A percentile compares a stretch with the other conserved stretches of the same genome.
phyloP scores from a whole-genome alignment of 2,888 invertebrate genomes.

The Dasysyrphus tricinctus region DNA sequence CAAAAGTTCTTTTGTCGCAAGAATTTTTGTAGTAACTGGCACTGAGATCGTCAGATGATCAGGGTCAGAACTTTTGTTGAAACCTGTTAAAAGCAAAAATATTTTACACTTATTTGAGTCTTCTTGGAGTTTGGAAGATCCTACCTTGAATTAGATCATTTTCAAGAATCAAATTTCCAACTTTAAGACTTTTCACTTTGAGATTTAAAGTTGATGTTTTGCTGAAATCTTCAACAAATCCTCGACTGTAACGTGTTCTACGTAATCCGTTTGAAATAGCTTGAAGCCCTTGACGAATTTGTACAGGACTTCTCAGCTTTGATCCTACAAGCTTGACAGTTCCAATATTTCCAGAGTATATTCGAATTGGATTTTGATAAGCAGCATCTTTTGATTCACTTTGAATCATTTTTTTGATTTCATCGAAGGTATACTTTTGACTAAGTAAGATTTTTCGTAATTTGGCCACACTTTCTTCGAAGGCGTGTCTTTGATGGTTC shows the following conservation, averaged over 20 bases:
- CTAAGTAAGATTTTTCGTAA: conserved; percentile 78
- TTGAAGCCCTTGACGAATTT: conserved; percentile 77
- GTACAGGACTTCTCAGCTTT: conserved; percentile 78
- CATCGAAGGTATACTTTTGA: conserved; percentile 77
- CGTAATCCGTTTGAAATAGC: conserved; percentile 74
- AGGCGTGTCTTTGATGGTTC: conserved; percentile 79
- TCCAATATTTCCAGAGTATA: conserved; percentile 76
- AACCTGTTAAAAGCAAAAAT: conserved; percentile 70
- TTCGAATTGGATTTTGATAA: conserved; percentile 66
- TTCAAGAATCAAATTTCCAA: conserved; percentile 79
- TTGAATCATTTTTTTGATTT: conserved; percentile 75
- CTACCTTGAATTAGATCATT: conserved; percentile 79
- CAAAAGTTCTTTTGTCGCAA: conserved; percentile 77
- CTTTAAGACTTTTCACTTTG: conserved; percentile 77
- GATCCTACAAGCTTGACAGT: conserved; percentile 76
- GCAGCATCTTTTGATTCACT: conserved; percentile 57
- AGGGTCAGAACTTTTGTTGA: conserved; percentile 71
- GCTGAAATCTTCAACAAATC: conserved; percentile 22
- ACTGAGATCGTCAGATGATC: conserved; percentile 74
- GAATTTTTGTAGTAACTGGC: conserved; percentile 75
- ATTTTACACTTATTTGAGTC: too few species aligned
- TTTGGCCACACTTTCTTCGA: conserved; percentile 78
- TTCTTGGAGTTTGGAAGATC: background rate
- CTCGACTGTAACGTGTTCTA: conserved; percentile 71
- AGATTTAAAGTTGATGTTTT: conserved; percentile 57